Percentiles rank a stretch among this genome's conserved stretches.
These are phyloP conservation scores for Scaptomyza pallida DNA, from an alignment of 1,140 invertebrate genomes.

Conservation along the genomic window DNA sequence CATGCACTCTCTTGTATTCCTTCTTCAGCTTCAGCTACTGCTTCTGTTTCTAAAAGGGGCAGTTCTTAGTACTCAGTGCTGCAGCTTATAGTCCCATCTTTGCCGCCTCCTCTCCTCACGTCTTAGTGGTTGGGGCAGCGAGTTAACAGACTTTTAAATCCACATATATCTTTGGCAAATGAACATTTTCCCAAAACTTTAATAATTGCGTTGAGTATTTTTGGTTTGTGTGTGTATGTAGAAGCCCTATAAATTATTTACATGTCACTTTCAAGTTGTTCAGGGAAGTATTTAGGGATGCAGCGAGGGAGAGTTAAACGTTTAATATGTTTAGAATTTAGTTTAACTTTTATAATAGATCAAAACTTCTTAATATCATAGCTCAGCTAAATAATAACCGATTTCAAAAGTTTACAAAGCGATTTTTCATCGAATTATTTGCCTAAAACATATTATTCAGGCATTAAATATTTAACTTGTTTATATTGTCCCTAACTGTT, in stretches of 20 bases:
- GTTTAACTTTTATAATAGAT: no score
- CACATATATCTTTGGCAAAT: not conserved
- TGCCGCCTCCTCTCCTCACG: not conserved
- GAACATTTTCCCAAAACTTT: constrained; percentile 21
- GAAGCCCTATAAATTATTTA: constrained; percentile 16
- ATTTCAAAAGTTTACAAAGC: no score
- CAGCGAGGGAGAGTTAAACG: no score
- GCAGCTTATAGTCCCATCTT: not conserved
- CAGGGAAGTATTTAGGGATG: not conserved
- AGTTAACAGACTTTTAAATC: constrained; percentile 8
- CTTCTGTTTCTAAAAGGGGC: constrained; percentile 8
- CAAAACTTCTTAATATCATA: no score
- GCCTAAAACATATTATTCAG: no score
- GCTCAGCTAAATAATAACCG: no score
- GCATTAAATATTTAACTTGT: no score
- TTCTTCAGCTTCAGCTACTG: constrained; percentile 16
- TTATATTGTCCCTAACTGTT: not conserved
- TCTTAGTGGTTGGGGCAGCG: not conserved
- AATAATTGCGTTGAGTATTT: constrained; percentile 13
- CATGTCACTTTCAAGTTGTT: constrained; percentile 4
- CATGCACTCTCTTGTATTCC: constrained; percentile 25
- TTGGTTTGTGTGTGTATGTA: not conserved
- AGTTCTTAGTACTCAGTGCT: constrained; percentile 23
- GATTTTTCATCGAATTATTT: no score
- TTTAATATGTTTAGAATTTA: no score